Conservation (phyloP, 2,888 invertebrate genomes). For the Seladonia tumulorum region DNA sequence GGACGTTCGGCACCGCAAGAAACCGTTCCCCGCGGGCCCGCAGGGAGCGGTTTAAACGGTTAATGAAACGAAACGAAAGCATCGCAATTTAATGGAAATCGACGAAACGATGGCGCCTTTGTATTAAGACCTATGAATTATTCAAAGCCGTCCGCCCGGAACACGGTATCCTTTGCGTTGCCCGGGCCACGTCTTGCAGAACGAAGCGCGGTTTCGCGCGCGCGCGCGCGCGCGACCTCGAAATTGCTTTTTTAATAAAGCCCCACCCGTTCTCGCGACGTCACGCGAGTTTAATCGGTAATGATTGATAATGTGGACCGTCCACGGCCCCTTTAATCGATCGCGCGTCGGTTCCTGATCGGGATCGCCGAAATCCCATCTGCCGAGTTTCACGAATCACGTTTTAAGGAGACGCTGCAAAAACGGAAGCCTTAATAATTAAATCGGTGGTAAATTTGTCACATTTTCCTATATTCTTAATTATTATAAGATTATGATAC, state of each 20-base stretch:
- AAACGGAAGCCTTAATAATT: no score
- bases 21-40: constrained; percentile 14
- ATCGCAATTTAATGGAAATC: constrained; percentile 65
- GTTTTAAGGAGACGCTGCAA: background rate
- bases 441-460: background rate
- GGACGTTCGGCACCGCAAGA: constrained; percentile 44
- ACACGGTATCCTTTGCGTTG: constrained; percentile 51
- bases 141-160: constrained; percentile 42
- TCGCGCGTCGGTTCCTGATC: background rate
- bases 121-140: constrained; percentile 65
- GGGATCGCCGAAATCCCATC: background rate
- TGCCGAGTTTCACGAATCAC: background rate
- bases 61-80: constrained; percentile 64
- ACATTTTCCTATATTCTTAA: background rate
- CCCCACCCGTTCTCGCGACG: background rate
- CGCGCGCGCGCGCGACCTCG: background rate
- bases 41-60: constrained; percentile 34
- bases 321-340: background rate
- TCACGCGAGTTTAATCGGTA: constrained; percentile 12
- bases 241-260: constrained; percentile 47
- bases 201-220: constrained; percentile 18
- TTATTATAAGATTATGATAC: background rate
- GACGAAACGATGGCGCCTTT: constrained; percentile 55
- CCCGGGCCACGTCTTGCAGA: constrained; percentile 10
- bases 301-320: constrained; percentile 29